Evolutionary conservation across 2,888 invertebrate species (phyloP).

Genomic region (Dicyrtomina minuta): DNA sequence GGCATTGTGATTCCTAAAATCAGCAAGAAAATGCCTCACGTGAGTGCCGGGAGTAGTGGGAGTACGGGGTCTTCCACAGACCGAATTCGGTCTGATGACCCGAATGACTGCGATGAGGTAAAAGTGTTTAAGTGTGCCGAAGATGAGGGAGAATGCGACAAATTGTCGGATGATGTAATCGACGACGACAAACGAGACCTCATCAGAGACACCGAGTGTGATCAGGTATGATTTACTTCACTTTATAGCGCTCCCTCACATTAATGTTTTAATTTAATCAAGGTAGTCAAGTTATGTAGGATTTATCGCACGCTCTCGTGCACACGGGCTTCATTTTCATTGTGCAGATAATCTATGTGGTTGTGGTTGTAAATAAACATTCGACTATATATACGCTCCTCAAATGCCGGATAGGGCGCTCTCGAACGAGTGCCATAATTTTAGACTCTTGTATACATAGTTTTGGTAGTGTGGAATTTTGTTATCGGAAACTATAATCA

Average conservation of each 20-base stretch:
- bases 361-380: too few relatives aligned
- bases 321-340: too few relatives aligned
- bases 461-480: slow-evolving; percentile 15
- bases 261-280: too few relatives aligned
- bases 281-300: too few relatives aligned
- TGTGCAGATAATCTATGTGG: too few relatives aligned
- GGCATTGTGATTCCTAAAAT: slow-evolving; percentile 17
- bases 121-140: slow-evolving; percentile 52
- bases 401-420: too few relatives aligned
- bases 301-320: too few relatives aligned
- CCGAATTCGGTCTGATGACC: slow-evolving; percentile 51
- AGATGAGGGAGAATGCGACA: slow-evolving; percentile 51
- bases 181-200: slow-evolving; percentile 53
- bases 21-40: slow-evolving; percentile 38
- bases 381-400: too few relatives aligned
- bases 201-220: slow-evolving; percentile 51
- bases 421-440: too few relatives aligned
- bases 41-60: slow-evolving; percentile 44
- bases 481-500: slow-evolving; percentile 26
- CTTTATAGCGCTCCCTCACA: too few relatives aligned
- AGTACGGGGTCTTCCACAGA: slow-evolving; percentile 43
- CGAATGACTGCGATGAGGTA: slow-evolving; percentile 53
- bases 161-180: slow-evolving; percentile 52
- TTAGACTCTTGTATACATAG: slow-evolving; percentile 9
- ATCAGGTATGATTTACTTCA: slow-evolving; percentile 43